These are phyloP conservation scores for Protobothrops flavoviridis DNA, from an alignment of 2,113 vertebrate species.

Conservation along the genomic window DNA sequence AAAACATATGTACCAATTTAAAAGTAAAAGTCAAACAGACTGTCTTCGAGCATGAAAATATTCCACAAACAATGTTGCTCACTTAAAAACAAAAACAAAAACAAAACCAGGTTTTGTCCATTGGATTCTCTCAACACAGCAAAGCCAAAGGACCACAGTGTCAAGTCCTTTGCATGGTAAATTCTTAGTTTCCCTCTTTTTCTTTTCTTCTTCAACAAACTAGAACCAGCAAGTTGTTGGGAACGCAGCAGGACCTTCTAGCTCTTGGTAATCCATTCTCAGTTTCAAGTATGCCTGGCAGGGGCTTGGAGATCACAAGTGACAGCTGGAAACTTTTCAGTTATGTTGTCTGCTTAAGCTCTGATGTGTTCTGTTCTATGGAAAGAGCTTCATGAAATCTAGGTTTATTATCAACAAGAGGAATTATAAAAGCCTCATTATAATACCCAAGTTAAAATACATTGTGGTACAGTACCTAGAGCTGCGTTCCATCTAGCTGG, in stretches of 20 bases:
- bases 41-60: conserved; percentile 56
- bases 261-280: neutral
- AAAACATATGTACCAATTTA: conserved; percentile 42
- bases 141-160: neutral
- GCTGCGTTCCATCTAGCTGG: neutral
- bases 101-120: neutral
- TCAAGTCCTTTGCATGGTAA: neutral
- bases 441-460: neutral
- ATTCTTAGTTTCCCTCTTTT: neutral
- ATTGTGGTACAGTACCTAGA: neutral
- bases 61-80: conserved; percentile 46
- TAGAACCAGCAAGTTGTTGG: neutral
- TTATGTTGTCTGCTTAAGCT: neutral
- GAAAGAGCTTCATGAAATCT: neutral
- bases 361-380: neutral
- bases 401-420: neutral
- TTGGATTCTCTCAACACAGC: neutral
- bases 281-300: neutral
- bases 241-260: no score
- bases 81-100: conserved; percentile 20
- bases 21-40: conserved; percentile 55
- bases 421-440: neutral
- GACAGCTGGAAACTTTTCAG: neutral
- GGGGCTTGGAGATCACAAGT: neutral
- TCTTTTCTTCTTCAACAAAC: neutral